phyloP scores from a whole-genome alignment of 2,888 invertebrate genomes.

The Mimachlamys varia region DNA sequence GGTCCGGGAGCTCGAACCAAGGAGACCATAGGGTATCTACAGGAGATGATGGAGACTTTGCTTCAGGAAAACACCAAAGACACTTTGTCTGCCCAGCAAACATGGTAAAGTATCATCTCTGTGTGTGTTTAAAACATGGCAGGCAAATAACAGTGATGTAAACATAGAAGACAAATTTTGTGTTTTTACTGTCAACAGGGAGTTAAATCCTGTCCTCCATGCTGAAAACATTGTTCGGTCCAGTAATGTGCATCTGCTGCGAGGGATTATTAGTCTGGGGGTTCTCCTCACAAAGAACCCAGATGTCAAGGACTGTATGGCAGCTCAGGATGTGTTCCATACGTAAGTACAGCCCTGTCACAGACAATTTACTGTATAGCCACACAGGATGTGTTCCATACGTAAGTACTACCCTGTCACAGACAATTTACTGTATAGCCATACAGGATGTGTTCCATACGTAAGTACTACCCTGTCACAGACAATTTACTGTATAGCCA shows the following conservation, averaged over 20 bases:
- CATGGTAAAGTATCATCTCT: slow-evolving; percentile 59
- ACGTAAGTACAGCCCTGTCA: slow-evolving; percentile 67
- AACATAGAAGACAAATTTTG: neutral
- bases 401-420: too few relatives aligned
- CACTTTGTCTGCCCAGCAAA: slow-evolving; percentile 67
- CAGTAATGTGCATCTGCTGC: slow-evolving; percentile 76
- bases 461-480: neutral
- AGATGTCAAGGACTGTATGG: slow-evolving; percentile 73
- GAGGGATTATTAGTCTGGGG: slow-evolving; percentile 77
- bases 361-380: too few relatives aligned
- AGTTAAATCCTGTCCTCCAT: slow-evolving; percentile 57
- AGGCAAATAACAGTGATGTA: too few relatives aligned
- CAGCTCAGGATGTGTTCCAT: slow-evolving; percentile 75
- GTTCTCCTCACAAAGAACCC: slow-evolving; percentile 66
- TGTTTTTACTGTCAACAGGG: slow-evolving; percentile 50
- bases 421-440: too few relatives aligned
- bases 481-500: too few relatives aligned
- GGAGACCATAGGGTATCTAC: slow-evolving; percentile 74
- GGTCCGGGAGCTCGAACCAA: slow-evolving; percentile 75
- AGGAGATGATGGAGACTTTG: slow-evolving; percentile 75
- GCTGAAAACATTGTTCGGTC: slow-evolving; percentile 73
- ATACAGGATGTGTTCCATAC: too few relatives aligned
- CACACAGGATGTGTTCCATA: too few relatives aligned
- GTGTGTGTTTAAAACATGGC: too few relatives aligned
- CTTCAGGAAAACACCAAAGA: slow-evolving; percentile 71